Base-by-base conservation (phyloP, 2,888 invertebrate genomes). In the Hermaeophaga mercurialis region DNA sequence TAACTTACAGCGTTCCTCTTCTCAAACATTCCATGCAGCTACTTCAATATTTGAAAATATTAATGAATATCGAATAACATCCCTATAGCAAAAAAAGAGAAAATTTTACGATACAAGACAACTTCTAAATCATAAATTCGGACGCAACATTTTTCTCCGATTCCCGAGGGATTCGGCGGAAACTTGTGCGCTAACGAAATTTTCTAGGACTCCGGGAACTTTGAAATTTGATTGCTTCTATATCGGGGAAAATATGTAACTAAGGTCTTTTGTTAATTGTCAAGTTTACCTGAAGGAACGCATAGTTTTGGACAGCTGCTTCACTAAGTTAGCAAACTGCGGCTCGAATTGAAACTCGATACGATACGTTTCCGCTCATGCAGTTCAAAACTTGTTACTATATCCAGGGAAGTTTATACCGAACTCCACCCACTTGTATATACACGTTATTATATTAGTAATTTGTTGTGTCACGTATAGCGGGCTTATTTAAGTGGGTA, bases 291-390 rank as follows among this genome's bases (percentile, higher is more conserved):
- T 44, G 47, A 36, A 43, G 48, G 43, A 36, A 22, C 48, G 34
- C 48, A 58, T 45, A 54, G 54, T 49, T 58, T 53, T 33, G 45
- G 49, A 54, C 54, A 58, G 58, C 58, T 58, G 58, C 49, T 54
- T 33, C 36, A 19, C 11, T 18, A 7, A 58, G 49, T 58, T 54
- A 49, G 54, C 22, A 18, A 58, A 45, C 33, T 33, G 39, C 9
- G 44, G 28, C 28, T 48, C 38, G 54, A 49, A 49, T 45, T 54
- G 49, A 45, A 49, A 54, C 36, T 19, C 39, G 56, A 56, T 56
- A 54, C 17, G 17, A 11, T 31, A 45, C 15, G 18, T 18, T 19
- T 45, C 24, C 26, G 43, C 24, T 41, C 8, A 4, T 8, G 43
- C 14, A 7, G 2, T 24, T 19, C 24, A 7, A 24, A 43, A 43